Base-by-base conservation (phyloP, 2,888 invertebrate genomes). In the Scaptomyza caliginosa region DNA sequence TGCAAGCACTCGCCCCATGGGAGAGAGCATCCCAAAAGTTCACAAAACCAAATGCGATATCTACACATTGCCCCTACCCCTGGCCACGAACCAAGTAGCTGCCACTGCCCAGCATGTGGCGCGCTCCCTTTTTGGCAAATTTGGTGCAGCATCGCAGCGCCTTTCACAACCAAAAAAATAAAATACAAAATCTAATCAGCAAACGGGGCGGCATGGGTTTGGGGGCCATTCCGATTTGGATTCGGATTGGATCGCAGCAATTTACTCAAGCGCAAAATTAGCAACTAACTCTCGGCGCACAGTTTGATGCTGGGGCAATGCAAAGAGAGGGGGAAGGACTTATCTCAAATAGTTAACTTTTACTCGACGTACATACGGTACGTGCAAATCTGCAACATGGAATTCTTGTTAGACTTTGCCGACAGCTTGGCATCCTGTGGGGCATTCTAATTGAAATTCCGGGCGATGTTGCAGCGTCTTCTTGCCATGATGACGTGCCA, bases 121-220 rank as follows among this genome's bases (percentile, higher is more conserved):
- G 71, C 68, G 77, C 81, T 88, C 86, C 87, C 87, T 89, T 88
- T 89, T 83, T 84, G 86, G 77, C 86, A 77, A 84, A 86, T 82
- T 86, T 76, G 85, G 85, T 86, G 83, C 85, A 80, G 54, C 62
- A 59, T 42, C 64, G 65, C 66, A 75, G 82, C 72, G 73, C 80
- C 80, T 80, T 80, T 80, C 80, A 81, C 77, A 77, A n/a, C n/a
- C n/a, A n/a, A 39, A 21, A 19, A 38, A 36, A 5, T 3, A 28
- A 17, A 43, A 43, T 4, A 19, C 17, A 28, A 81, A 81, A 81
- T 81, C 86, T 85, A 81, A 81, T 81, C 81, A 81, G 86, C 83
- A 82, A 65, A 68, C 71, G 57, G 64, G 70, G 24, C 46, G 55
- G 65, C 28, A 7, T n/a, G 28, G 24, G n/a, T 11, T 19, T 16